Conservation (phyloP, 2,888 invertebrate species). For the Napeogenes inachia region DNA sequence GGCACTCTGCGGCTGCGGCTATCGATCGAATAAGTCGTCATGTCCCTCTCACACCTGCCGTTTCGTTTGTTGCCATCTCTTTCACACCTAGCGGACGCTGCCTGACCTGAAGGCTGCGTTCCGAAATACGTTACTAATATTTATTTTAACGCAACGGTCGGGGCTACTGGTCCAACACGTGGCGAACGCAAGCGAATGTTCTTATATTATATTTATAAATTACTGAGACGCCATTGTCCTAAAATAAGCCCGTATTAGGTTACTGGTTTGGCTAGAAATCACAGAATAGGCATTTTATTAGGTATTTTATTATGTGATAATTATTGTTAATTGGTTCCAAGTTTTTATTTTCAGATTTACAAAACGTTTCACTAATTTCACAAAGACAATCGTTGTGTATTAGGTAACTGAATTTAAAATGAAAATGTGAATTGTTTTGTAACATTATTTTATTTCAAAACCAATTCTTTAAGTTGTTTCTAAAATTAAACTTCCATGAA, state of each 20-base stretch:
- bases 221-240: conserved; percentile 1
- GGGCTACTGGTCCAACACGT: conserved; percentile 58
- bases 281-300: no score
- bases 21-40: conserved; percentile 69
- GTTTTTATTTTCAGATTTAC: no score
- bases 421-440: no score
- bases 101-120: conserved; percentile 66
- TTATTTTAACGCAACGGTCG: conserved; percentile 74
- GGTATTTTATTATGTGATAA: no score
- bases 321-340: no score
- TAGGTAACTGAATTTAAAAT: no score
- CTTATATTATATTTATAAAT: conserved; percentile 6
- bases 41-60: conserved; percentile 56
- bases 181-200: conserved; percentile 37
- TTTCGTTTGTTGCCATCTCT: conserved; percentile 48
- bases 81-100: conserved; percentile 51
- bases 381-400: no score
- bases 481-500: no score
- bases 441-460: no score
- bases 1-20: conserved; percentile 77
- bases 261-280: no score
- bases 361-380: no score
- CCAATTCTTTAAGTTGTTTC: no score
- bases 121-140: conserved; percentile 75
- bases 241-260: neutral